phyloP scores from a whole-genome alignment of 2,888 invertebrate genomes.

The Entomobrya proxima region DNA sequence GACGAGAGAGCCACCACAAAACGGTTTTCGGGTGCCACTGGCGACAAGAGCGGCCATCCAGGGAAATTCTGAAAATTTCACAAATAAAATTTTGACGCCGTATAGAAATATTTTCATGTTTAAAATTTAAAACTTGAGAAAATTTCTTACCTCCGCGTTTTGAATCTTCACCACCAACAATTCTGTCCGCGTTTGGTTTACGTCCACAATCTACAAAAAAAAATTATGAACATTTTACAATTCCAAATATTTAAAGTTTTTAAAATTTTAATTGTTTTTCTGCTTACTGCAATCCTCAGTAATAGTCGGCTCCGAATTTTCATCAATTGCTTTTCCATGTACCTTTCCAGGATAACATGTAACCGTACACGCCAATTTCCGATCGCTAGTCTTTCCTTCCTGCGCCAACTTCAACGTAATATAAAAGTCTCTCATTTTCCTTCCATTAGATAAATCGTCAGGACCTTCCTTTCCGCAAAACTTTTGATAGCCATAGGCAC shows the following conservation, averaged over 20 bases:
- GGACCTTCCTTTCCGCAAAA: conserved; percentile 61
- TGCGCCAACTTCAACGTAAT: conserved; percentile 40
- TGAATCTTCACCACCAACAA: conserved; percentile 69
- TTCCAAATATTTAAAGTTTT: neutral
- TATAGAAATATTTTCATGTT: neutral
- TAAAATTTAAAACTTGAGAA: neutral
- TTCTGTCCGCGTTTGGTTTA: conserved; percentile 64
- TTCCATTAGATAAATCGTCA: neutral
- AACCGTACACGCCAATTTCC: conserved; percentile 62
- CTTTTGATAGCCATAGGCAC: conserved; percentile 53
- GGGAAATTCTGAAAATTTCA: conserved; percentile 57
- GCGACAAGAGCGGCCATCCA: conserved; percentile 66
- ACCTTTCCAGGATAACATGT: conserved; percentile 43
- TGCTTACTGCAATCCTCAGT: conserved; percentile 64
- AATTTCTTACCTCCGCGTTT: conserved; percentile 27
- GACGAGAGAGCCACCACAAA: conserved; percentile 68
- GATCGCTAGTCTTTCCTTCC: neutral
- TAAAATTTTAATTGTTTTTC: neutral
- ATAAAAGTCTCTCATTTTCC: conserved; percentile 58
- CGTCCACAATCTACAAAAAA: conserved; percentile 65
- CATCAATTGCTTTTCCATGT: neutral
- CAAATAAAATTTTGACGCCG: neutral
- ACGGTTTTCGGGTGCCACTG: conserved; percentile 57
- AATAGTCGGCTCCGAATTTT: conserved; percentile 41
- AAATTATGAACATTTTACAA: neutral